A percentile compares a stretch with the other conserved stretches of the same genome.
phyloP scores from a whole-genome alignment of 2,797 vertebrate species.

The Phoebastria nigripes region DNA sequence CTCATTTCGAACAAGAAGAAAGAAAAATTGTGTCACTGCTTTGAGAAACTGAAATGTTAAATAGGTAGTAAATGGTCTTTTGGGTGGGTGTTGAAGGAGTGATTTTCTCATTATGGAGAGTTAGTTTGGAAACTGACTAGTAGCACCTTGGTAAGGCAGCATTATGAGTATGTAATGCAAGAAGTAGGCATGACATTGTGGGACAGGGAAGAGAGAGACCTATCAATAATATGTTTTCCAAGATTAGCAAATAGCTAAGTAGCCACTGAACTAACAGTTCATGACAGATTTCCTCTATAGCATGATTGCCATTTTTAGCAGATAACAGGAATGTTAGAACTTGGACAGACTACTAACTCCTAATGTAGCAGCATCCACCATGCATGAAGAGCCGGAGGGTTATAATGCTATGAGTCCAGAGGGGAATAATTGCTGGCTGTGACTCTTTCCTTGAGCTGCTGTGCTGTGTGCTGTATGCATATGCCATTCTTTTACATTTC shows the following conservation, averaged over 20 bases:
- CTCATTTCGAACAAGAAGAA: not conserved
- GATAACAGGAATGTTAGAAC: not conserved
- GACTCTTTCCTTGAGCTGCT: not conserved
- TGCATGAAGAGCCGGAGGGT: not conserved
- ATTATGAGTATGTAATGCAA: not conserved
- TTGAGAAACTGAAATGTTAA: not conserved
- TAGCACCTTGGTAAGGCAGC: not conserved
- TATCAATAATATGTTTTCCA: not conserved
- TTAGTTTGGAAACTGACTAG: not conserved
- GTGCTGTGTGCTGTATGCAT: not conserved
- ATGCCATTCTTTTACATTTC: not conserved
- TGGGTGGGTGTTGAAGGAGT: not conserved
- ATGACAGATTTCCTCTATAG: not conserved
- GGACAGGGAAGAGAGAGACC: not conserved
- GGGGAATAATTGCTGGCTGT: not conserved
- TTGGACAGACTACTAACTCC: not conserved
- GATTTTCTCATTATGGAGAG: not conserved
- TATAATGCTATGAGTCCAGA: not conserved
- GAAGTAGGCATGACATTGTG: not conserved
- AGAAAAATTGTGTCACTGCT: not conserved
- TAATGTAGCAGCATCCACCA: not conserved
- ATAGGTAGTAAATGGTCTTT: not conserved
- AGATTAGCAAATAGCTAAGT: not conserved
- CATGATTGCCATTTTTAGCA: not conserved
- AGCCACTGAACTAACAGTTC: not conserved